Evolutionary conservation across 2,113 vertebrate genomes (phyloP).

Genomic region (Tachuris rubrigastra): DNA sequence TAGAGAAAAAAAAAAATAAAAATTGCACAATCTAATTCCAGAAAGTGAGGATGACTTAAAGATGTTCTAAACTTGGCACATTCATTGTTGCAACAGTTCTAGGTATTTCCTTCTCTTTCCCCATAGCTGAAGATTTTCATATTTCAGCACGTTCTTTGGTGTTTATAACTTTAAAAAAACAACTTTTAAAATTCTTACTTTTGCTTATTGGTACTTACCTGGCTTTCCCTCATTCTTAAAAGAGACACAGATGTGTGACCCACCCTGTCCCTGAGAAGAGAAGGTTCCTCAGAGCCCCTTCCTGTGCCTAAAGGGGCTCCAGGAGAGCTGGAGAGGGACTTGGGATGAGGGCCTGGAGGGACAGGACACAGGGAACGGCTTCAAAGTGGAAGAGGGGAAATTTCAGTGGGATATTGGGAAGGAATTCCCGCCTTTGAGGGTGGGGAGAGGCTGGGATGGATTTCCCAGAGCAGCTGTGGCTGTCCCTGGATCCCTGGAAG

Average conservation of each 20-base stretch:
- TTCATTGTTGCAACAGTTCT: slow-evolving; percentile 58
- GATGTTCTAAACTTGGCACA: slow-evolving; percentile 66
- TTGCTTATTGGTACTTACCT: not conserved
- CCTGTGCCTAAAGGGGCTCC: not conserved
- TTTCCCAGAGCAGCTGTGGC: not conserved
- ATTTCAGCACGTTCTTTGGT: slow-evolving; percentile 46
- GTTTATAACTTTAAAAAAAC: not conserved
- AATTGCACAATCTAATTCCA: slow-evolving; percentile 75
- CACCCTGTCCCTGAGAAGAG: not conserved
- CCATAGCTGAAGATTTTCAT: not conserved
- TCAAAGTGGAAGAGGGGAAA: not conserved
- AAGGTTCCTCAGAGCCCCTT: not conserved
- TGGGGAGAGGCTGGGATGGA: not conserved
- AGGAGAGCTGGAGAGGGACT: not conserved
- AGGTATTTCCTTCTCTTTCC: slow-evolving; percentile 69
- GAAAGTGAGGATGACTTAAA: slow-evolving; percentile 71
- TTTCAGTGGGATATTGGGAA: not conserved
- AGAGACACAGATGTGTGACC: not conserved
- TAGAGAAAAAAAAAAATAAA: not conserved
- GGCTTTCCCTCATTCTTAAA: not conserved
- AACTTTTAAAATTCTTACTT: not conserved
- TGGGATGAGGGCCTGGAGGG: fast-evolving
- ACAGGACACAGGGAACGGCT: not conserved
- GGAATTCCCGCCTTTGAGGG: not conserved
- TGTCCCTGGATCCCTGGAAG: not conserved